phyloP scores from a whole-genome alignment of 2,113 vertebrate genomes.

The Diadophis punctatus region DNA sequence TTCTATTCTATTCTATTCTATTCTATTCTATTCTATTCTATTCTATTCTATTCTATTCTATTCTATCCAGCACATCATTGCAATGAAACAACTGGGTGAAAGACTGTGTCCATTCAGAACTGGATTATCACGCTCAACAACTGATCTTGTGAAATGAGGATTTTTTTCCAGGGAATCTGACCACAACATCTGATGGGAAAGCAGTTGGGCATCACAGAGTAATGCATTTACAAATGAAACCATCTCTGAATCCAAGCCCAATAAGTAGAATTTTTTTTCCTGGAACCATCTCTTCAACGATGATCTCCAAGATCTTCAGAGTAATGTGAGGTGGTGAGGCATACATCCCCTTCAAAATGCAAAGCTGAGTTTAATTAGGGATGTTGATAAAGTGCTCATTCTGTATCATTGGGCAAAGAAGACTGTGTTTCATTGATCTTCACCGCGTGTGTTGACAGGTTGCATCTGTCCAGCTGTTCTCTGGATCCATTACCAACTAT shows the following conservation, averaged over 20 bases:
- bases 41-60: no score
- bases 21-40: no score
- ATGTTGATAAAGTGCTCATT: neutral
- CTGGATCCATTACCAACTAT: neutral
- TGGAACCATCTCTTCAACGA: neutral
- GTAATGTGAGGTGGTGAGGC: neutral
- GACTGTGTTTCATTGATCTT: neutral
- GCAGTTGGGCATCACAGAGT: neutral
- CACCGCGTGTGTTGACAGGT: neutral
- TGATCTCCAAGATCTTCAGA: neutral
- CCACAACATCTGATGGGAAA: neutral
- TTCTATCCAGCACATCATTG: neutral
- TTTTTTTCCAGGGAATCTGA: neutral
- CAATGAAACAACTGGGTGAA: neutral
- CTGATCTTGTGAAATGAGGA: neutral
- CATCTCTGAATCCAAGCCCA: neutral
- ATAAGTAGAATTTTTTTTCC: neutral
- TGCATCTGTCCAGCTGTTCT: neutral
- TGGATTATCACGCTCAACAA: neutral
- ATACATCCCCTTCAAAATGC: neutral
- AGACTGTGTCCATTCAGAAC: neutral
- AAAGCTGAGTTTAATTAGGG: neutral
- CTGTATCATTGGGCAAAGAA: neutral
- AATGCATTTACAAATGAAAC: neutral
- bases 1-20: no score